Base-by-base conservation (phyloP, 2,888 invertebrate species). In the Julus scandinavius region DNA sequence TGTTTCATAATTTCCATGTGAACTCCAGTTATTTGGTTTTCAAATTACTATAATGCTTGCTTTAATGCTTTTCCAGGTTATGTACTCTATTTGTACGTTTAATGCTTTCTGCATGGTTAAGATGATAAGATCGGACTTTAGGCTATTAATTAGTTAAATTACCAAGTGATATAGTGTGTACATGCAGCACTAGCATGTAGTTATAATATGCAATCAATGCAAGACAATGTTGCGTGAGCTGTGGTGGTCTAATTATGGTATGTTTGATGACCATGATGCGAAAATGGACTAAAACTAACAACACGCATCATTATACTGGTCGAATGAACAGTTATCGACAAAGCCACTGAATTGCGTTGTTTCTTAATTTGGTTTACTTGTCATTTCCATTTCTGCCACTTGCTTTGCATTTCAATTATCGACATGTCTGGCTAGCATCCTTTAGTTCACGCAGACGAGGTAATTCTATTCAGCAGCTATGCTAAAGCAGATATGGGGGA, bases 371-470 rank as follows among this genome's bases (percentile, higher is more conserved):
- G 58, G 17, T 58, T 58, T 58, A 2, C 1, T 58, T 58, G 58
- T 58, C 58, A 58, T n/a, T 7, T n/a, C 3, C 58, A 58, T 58
- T 58, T 58, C 17, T 58, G 58, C 58, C 58, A 9, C 15, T 58
- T n/a, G 58, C 58, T 58, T 15, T 11, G n/a, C 58, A n/a, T 58
- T 15, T 2, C n/a, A 58, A 58, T n/a, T 58, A 58, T 58, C 17
- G 58, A 58, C 58, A 58, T n/a, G 58, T 58, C 58, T 58, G n/a
- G n/a, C 58, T 58, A 11, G 58, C 58, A n/a, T 58, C 58, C n/a
- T 15, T 15, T n/a, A 6, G 1, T 58, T 15, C 58, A n/a, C 58
- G n/a, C n/a, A 58, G n/a, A n/a, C 58, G 58, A 58, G n/a, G n/a
- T 11, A 58, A 58, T n/a, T 58, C 58, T n/a, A 58, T 58, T 58